These are phyloP conservation scores for Campoletis sonorensis DNA, from an alignment of 1,140 invertebrate genomes.

Conservation along the genomic window DNA sequence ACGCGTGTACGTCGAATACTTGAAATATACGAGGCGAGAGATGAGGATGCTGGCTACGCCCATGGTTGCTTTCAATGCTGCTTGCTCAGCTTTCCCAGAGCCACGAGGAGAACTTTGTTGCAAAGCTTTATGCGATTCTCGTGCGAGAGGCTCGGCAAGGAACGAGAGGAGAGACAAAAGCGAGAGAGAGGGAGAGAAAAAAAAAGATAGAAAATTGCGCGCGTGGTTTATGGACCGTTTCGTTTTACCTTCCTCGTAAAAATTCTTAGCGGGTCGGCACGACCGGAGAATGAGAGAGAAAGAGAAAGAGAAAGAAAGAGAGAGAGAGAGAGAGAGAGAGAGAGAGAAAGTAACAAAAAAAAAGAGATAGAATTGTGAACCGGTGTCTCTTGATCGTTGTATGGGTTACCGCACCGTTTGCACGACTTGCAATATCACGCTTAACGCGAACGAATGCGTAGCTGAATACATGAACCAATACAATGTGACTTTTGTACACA, in stretches of 20 bases:
- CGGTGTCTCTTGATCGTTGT: constrained; percentile 14
- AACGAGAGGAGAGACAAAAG: not conserved
- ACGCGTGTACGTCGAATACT: not conserved
- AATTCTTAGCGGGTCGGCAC: constrained; percentile 48
- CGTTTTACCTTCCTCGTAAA: constrained; percentile 57
- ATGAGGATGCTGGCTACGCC: constrained; percentile 26
- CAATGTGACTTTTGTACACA: not conserved
- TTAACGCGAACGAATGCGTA: not conserved
- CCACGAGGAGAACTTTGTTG: constrained; percentile 42
- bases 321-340: constrained; percentile 15
- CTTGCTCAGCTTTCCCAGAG: not conserved
- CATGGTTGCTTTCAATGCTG: constrained; percentile 45
- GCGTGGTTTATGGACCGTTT: constrained; percentile 57
- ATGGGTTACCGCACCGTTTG: constrained; percentile 14
- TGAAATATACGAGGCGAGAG: not conserved
- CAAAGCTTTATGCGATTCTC: constrained; percentile 48
- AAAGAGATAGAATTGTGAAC: not conserved
- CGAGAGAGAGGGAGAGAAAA: constrained; percentile 1
- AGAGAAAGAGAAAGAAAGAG: constrained; percentile 17
- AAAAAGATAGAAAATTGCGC: constrained; percentile 52
- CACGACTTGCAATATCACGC: not conserved
- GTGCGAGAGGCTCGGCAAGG: constrained; percentile 8
- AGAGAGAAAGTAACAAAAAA: not conserved
- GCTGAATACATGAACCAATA: not conserved
- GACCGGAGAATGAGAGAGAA: constrained; percentile 2